Conservation (phyloP, 2,888 invertebrate species). For the Rhodophaea formosa region DNA sequence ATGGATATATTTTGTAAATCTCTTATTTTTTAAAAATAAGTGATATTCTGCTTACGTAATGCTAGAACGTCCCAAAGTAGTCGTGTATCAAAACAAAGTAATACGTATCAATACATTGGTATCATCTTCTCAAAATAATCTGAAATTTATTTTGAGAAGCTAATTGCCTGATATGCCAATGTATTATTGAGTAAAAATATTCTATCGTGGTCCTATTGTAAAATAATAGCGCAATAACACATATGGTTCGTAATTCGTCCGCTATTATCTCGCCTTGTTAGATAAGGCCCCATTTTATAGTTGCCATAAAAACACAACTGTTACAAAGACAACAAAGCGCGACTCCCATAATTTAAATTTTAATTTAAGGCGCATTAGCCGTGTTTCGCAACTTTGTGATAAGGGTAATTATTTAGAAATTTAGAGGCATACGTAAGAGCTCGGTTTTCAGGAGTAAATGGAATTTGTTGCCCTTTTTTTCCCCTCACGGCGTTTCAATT, state of each 20-base stretch:
- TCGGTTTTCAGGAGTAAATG: background rate
- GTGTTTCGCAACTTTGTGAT: background rate
- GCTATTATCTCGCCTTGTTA: slow-evolving; percentile 44
- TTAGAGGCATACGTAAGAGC: background rate
- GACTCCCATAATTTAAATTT: background rate
- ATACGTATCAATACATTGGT: no score
- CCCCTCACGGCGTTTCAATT: no score
- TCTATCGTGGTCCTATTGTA: background rate
- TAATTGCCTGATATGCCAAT: no score
- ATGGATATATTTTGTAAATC: no score
- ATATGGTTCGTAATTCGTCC: slow-evolving; percentile 51
- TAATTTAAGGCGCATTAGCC: background rate
- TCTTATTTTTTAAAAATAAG: no score
- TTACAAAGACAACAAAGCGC: slow-evolving; percentile 15
- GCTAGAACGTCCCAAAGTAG: no score
- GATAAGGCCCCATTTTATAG: slow-evolving; percentile 29
- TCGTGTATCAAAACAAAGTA: no score
- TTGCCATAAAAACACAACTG: slow-evolving; percentile 23
- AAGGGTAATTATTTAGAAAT: background rate
- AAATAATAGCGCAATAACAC: slow-evolving; percentile 26
- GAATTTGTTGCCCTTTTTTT: no score
- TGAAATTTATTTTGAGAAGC: no score
- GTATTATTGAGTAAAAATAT: background rate
- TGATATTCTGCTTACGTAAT: no score
- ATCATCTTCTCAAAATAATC: no score